phyloP scores from a whole-genome alignment of 2,797 vertebrate species.

The Tragopan temminckii region DNA sequence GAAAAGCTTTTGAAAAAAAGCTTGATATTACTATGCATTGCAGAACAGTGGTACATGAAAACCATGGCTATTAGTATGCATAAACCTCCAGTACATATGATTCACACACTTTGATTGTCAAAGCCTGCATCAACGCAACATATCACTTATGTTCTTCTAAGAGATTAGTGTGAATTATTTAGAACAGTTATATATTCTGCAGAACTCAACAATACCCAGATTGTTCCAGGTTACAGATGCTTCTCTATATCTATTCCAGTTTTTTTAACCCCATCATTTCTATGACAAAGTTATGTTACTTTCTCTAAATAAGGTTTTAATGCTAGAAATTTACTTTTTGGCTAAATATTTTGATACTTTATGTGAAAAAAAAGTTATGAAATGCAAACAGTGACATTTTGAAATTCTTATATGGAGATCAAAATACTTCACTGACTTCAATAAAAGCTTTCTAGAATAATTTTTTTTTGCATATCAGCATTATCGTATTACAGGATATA shows the following conservation, averaged over 20 bases:
- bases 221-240: not conserved
- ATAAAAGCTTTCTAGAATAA: not conserved
- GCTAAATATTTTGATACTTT: not conserved
- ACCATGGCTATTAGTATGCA: not conserved
- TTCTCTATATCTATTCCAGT: no score
- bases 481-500: constrained; percentile 15
- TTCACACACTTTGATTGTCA: not conserved
- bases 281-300: not conserved
- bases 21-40: not conserved
- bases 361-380: not conserved
- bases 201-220: not conserved
- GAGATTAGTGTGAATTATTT: not conserved
- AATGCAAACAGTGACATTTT: constrained; percentile 1
- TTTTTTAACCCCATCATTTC: not conserved
- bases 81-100: not conserved
- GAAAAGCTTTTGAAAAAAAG: not conserved
- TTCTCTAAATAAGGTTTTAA: not conserved
- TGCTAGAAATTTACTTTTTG: not conserved
- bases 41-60: not conserved
- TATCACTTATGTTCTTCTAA: not conserved
- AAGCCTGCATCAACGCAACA: not conserved
- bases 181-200: not conserved
- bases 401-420: not conserved
- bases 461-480: not conserved
- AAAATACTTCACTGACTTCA: not conserved